Evolutionary conservation across 2,888 invertebrate species (phyloP), one percentile per base, ranked within the genome.

Genomic region (Harpalus rubripes): DNA sequence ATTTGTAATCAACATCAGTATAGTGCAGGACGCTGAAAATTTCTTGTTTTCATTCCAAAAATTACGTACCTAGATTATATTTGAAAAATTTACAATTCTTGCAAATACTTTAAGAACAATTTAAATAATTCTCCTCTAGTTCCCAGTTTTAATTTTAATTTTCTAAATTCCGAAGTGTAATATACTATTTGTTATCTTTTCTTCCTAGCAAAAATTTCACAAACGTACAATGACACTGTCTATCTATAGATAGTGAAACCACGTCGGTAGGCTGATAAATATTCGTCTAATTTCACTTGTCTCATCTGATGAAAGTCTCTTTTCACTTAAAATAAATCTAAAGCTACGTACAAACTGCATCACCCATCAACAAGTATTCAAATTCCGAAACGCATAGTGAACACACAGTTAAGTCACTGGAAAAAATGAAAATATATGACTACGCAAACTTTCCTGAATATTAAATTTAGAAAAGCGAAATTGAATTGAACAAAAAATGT

Each of bases 261-360:
- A 52, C 8, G 44, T 0, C 8, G 10, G 12, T 10, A 32, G 6
- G 32, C 3, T 32, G 32, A 32, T 32, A 32, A 32, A 52, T 52
- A 52, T 52, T 52, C 44, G 44, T 52, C 10, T 7, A 52, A 7
- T 52, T 52, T 52, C 44, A 52, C 44, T 52, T 12, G 44, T 52
- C 10, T 52, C 59, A 59, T 59, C 59, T 59, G 59, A 59, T 59
- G 59, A 59, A 59, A 59, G 59, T 59, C 16, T 59, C 16, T 7
- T 59, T 59, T 59, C 59, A 59, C 59, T 59, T 59, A 59, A 59
- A 59, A 59, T 59, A 59, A 59, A 59, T 16, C 59, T 59, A 59
- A 59, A 59, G 6, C 16, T 15, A 15, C 10, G 59, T 52, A 12
- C 5, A 32, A 4, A 32, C 32, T 32, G 6, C 6, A 59, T 59